A percentile compares a stretch with the other conserved stretches of the same genome.
Conservation (phyloP, 2,797 vertebrate genomes). For the Phoeniculus purpureus region DNA sequence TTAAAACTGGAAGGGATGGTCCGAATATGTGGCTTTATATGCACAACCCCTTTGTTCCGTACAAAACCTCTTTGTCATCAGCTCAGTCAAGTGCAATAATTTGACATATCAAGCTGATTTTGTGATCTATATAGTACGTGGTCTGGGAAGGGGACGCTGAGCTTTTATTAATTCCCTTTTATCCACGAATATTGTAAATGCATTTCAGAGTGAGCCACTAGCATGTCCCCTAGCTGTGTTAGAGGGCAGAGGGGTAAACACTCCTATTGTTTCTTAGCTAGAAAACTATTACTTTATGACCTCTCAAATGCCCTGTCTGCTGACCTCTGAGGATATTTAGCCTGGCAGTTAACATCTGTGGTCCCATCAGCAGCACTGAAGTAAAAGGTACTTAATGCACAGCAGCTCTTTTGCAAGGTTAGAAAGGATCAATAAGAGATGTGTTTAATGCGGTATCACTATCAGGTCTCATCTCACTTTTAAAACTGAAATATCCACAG, state of each 20-base stretch:
- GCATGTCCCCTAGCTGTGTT: background rate
- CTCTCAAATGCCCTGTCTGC: slow-evolving; percentile 64
- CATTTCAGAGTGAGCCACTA: background rate
- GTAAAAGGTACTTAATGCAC: slow-evolving; percentile 80
- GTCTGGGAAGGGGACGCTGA: background rate
- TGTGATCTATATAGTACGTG: background rate
- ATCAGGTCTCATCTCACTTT: slow-evolving; percentile 76
- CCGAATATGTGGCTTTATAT: slow-evolving; percentile 4
- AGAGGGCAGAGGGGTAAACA: slow-evolving; percentile 32
- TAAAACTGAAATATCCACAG: slow-evolving; percentile 74
- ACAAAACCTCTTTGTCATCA: slow-evolving; percentile 1
- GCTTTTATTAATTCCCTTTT: slow-evolving; percentile 27
- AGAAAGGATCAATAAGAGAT: slow-evolving; percentile 81
- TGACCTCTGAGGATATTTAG: slow-evolving; percentile 78
- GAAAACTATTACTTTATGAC: slow-evolving; percentile 64
- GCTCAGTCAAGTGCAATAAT: background rate
- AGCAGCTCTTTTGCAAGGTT: slow-evolving; percentile 78
- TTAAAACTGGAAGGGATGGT: background rate
- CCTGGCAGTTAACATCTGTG: slow-evolving; percentile 77
- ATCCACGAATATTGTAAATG: slow-evolving; percentile 9
- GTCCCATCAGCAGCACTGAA: slow-evolving; percentile 71
- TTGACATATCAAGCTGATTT: background rate
- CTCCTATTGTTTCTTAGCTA: slow-evolving; percentile 44
- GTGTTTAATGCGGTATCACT: slow-evolving; percentile 82
- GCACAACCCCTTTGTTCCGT: background rate